phyloP scores from a whole-genome alignment of 2,113 vertebrate genomes.

The Calypte anna region DNA sequence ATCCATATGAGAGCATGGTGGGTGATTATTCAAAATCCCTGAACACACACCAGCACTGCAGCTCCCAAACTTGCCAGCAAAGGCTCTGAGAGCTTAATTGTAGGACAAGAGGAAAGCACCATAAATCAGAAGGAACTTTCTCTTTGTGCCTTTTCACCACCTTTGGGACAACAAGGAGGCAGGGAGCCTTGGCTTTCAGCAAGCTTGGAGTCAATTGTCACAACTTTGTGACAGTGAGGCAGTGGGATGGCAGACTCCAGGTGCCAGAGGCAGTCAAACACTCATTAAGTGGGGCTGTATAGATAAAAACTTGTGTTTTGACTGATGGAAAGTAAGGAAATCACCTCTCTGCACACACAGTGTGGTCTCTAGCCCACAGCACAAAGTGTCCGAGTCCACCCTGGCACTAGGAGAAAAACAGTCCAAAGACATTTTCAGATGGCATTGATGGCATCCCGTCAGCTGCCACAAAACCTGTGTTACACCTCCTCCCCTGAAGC shows the following conservation, averaged over 20 bases:
- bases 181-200: not conserved
- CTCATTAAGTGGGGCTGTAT: not conserved
- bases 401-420: not conserved
- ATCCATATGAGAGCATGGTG: not conserved
- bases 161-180: not conserved
- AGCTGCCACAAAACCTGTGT: not conserved
- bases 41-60: not conserved
- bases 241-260: not conserved
- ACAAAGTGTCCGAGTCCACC: not conserved
- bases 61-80: not conserved
- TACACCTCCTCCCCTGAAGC: not conserved
- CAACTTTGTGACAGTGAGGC: not conserved
- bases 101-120: constrained; percentile 1
- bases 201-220: not conserved
- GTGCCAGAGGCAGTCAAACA: not conserved
- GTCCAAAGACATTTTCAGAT: not conserved
- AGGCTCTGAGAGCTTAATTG: not conserved
- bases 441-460: not conserved
- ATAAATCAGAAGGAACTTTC: constrained; percentile 46
- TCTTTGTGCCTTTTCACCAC: not conserved
- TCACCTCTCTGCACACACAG: not conserved
- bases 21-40: not conserved
- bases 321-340: not conserved
- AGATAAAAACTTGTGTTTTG: not conserved
- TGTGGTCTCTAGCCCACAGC: not conserved